Conservation (phyloP, 2,113 vertebrate species). For the Phalacrocorax aristotelis region DNA sequence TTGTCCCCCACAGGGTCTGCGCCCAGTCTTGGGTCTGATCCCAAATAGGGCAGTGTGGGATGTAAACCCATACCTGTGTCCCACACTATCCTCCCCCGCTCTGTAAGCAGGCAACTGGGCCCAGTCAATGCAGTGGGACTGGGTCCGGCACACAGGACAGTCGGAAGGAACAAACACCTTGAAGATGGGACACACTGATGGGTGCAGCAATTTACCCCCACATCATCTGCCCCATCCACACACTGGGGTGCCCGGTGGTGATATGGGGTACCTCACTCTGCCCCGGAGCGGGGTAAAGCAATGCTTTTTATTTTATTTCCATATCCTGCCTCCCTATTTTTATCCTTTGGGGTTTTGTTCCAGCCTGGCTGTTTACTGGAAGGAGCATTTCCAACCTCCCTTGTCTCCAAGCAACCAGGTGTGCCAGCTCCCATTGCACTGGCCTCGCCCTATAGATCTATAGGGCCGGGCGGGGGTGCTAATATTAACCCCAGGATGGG, state of each 20-base stretch:
- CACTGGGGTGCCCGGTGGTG: accelerated
- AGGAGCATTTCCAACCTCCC: conserved; percentile 48
- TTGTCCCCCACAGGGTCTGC: neutral
- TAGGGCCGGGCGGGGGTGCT: neutral
- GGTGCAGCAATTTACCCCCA: neutral
- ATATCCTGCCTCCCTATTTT: conserved; percentile 56
- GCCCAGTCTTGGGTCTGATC: neutral
- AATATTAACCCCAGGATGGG: accelerated
- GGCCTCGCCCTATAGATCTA: conserved; percentile 16
- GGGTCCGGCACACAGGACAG: neutral
- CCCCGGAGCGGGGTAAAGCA: neutral
- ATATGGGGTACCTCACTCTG: neutral
- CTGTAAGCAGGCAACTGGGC: neutral
- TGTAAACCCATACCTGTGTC: neutral
- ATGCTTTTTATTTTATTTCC: conserved; percentile 21
- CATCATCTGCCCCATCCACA: neutral
- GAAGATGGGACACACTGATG: neutral
- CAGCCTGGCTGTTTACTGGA: conserved; percentile 62
- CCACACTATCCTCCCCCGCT: accelerated
- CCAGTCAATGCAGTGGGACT: neutral
- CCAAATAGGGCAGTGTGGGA: accelerated
- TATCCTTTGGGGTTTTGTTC: conserved; percentile 60
- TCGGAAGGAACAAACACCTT: neutral
- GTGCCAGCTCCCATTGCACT: conserved; percentile 2
- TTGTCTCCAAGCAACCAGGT: conserved; percentile 68